Base-by-base conservation (phyloP, 2,113 vertebrate species). In the Columba livia region DNA sequence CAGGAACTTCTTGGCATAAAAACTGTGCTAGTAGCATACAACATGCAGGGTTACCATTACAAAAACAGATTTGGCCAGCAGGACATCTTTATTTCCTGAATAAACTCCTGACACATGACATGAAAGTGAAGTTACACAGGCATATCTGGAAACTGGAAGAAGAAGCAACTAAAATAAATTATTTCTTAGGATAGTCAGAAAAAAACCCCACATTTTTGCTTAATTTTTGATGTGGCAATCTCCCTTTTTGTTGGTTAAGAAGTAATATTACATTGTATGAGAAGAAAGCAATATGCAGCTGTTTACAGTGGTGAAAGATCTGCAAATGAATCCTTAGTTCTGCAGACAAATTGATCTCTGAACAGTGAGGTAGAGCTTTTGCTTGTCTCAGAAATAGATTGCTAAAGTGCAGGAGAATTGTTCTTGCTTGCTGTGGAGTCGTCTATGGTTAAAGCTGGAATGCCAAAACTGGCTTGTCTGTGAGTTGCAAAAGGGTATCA, bases 11-110 rank as follows among this genome's bases (percentile, higher is more conserved):
- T 97, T 98, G 98, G 97, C 97, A 97, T 94, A 95, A 96, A 96
- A 94, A 65, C 77, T 80, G 61, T 34, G 65, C 80, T 96, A 96
- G 94, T 85, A 97, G 96, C 95, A 83, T 93, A 91, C 90, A 96
- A 93, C 88, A 94, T 95, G 94, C 90, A 90, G 93, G 85, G 95
- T 82, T 97, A 94, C 93, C 96, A 97, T 96, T 97, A 94, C 92
- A 94, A 95, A 97, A 98, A 94, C 97, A 98, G 96, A 97, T 96
- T 89, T 91, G 93, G 90, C 89, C 97, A 96, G 97, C 97, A 96
- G 97, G 97, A 96, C 85, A 88, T 93, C 88, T 96, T 95, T 92
- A 96, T 95, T 97, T 97, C 96, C 91, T 97, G 93, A 97, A 70
- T 70, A 96, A 95, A 93, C 79, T 86, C 72, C 93, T 94, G 89